These are phyloP conservation scores for Aquatica leii DNA, from an alignment of 2,888 invertebrate genomes.

Conservation along the genomic window DNA sequence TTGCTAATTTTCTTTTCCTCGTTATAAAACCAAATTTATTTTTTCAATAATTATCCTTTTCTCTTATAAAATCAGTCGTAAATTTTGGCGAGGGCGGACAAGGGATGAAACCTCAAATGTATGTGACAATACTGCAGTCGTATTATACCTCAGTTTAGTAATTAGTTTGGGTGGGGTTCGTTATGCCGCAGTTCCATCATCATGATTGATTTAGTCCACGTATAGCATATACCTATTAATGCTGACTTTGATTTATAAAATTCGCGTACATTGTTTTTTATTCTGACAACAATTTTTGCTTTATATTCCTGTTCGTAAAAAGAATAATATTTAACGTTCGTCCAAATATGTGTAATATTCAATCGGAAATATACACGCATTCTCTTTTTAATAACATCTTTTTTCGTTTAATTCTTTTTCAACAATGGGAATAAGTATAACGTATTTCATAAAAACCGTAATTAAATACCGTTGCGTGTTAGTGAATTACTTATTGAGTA, in stretches of 20 bases:
- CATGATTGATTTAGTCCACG: slow-evolving; percentile 48
- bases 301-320: too few species aligned
- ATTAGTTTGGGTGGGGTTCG: slow-evolving; percentile 50
- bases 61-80: slow-evolving; percentile 1
- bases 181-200: slow-evolving; percentile 47
- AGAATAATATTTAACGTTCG: too few species aligned
- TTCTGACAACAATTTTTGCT: slow-evolving; percentile 9
- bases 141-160: slow-evolving; percentile 39
- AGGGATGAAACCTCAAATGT: slow-evolving; percentile 39
- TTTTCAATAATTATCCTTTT: neutral
- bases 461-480: too few species aligned
- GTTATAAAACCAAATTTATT: slow-evolving; percentile 9
- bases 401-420: too few species aligned
- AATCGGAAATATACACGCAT: too few species aligned
- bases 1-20: slow-evolving; percentile 14
- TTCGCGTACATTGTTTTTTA: slow-evolving; percentile 37
- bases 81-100: slow-evolving; percentile 28
- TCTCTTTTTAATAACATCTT: too few species aligned
- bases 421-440: too few species aligned
- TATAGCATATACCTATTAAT: slow-evolving; percentile 44
- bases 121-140: slow-evolving; percentile 36
- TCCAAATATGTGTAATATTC: too few species aligned
- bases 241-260: slow-evolving; percentile 43
- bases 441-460: too few species aligned
- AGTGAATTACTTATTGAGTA: too few species aligned